Percentiles rank a stretch among this genome's conserved stretches.
Evolutionary conservation across 2,113 vertebrate genomes (phyloP).

Genomic region (Oncorhynchus gorbuscha): DNA sequence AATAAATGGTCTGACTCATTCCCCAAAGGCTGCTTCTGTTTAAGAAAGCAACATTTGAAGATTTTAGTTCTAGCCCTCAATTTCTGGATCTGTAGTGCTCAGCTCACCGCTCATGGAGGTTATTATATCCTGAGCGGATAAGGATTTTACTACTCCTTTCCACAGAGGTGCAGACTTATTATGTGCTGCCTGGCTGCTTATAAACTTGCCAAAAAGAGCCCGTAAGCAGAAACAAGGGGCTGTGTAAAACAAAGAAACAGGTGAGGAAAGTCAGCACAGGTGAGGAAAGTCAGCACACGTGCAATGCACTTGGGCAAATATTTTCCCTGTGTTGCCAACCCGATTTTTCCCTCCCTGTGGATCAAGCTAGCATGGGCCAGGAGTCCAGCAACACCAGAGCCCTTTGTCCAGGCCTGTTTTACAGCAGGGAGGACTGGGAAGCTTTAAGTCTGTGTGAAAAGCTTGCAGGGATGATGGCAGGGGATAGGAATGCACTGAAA

Average conservation of each 20-base stretch:
- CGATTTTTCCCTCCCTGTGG: not conserved
- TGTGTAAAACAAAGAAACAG: not conserved
- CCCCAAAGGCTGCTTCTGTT: slow-evolving; percentile 37
- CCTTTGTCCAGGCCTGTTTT: slow-evolving; percentile 63
- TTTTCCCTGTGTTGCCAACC: slow-evolving; percentile 26
- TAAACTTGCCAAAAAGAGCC: not conserved
- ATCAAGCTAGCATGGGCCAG: slow-evolving; percentile 4
- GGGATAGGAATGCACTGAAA: slow-evolving; percentile 70
- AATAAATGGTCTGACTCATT: slow-evolving; percentile 57
- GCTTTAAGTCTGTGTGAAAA: slow-evolving; percentile 44
- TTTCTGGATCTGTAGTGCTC: slow-evolving; percentile 52
- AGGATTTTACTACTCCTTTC: slow-evolving; percentile 11
- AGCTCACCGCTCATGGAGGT: slow-evolving; percentile 53
- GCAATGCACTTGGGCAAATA: slow-evolving; percentile 14
- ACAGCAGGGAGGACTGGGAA: slow-evolving; percentile 38
- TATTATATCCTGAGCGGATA: slow-evolving; percentile 29
- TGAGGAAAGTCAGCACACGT: not conserved
- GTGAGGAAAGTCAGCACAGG: not conserved
- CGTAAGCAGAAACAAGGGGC: not conserved
- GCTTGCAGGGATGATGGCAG: slow-evolving; percentile 68
- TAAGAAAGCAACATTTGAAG: slow-evolving; percentile 22
- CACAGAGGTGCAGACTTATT: slow-evolving; percentile 18
- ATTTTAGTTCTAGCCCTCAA: slow-evolving; percentile 43
- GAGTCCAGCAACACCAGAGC: slow-evolving; percentile 36
- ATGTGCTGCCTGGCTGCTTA: not conserved